phyloP scores from a whole-genome alignment of 2,797 vertebrate species.

The Scleropages formosus region DNA sequence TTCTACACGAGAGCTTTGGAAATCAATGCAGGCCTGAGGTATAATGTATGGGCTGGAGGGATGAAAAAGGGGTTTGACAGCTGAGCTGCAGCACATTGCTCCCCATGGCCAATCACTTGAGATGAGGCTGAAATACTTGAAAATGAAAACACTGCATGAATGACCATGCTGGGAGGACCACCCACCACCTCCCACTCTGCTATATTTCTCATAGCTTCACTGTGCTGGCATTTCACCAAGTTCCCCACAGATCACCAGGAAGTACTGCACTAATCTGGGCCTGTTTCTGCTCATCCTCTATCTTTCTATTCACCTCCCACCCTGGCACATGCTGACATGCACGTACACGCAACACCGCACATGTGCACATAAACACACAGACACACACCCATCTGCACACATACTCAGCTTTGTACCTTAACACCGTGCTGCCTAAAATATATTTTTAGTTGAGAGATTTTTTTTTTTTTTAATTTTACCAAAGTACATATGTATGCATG shows the following conservation, averaged over 20 bases:
- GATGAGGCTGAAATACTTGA: not conserved
- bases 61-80: not conserved
- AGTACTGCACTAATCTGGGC: too few species aligned
- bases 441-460: too few species aligned
- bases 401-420: not conserved
- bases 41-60: not conserved
- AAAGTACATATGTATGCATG: too few species aligned
- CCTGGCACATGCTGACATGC: too few species aligned
- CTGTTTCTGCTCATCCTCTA: too few species aligned
- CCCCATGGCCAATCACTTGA: not conserved
- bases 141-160: not conserved
- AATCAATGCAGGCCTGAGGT: not conserved
- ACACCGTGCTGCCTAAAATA: not conserved
- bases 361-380: constrained; percentile 1
- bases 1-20: not conserved
- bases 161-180: not conserved
- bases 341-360: too few species aligned
- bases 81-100: not conserved
- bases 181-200: not conserved
- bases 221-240: not conserved
- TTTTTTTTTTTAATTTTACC: too few species aligned
- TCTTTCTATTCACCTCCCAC: too few species aligned
- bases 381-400: not conserved
- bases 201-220: not conserved
- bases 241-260: not conserved